Percentiles rank a stretch among this genome's conserved stretches.
Evolutionary conservation across 1,140 invertebrate genomes (phyloP).

Genomic region (Portunus trituberculatus): DNA sequence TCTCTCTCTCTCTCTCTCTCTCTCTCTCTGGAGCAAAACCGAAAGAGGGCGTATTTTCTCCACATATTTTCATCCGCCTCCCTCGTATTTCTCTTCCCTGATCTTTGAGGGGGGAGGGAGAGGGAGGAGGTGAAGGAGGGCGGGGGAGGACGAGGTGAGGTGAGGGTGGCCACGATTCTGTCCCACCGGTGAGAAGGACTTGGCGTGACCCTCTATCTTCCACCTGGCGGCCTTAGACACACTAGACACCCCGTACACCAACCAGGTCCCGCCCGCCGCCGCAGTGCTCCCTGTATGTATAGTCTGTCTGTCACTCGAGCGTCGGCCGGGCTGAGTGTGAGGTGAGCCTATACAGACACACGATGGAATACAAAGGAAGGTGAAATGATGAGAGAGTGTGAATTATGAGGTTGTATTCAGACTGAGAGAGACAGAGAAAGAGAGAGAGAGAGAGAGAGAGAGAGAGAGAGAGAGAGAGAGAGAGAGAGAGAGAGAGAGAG

Average conservation of each 20-base stretch:
- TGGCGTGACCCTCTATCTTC: background rate
- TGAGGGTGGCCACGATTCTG: background rate
- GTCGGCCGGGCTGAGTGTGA: no score
- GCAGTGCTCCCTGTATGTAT: background rate
- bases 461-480: background rate
- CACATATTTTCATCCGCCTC: background rate
- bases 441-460: no score
- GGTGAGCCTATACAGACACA: no score
- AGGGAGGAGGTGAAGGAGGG: background rate
- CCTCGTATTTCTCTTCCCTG: background rate
- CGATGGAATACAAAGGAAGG: no score
- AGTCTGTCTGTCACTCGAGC: no score
- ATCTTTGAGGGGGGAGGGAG: background rate
- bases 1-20: constrained; percentile 44
- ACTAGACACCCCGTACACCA: no score
- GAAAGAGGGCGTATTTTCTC: background rate
- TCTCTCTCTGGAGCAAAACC: background rate
- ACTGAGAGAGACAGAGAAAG: no score
- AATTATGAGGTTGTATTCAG: no score
- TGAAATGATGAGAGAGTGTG: no score
- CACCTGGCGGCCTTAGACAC: background rate
- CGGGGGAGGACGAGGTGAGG: background rate
- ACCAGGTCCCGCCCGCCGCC: background rate
- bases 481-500: constrained; percentile 40
- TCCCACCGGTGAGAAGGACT: background rate